Conservation (phyloP, 2,888 invertebrate species). For the Silvanus unidentatus region DNA sequence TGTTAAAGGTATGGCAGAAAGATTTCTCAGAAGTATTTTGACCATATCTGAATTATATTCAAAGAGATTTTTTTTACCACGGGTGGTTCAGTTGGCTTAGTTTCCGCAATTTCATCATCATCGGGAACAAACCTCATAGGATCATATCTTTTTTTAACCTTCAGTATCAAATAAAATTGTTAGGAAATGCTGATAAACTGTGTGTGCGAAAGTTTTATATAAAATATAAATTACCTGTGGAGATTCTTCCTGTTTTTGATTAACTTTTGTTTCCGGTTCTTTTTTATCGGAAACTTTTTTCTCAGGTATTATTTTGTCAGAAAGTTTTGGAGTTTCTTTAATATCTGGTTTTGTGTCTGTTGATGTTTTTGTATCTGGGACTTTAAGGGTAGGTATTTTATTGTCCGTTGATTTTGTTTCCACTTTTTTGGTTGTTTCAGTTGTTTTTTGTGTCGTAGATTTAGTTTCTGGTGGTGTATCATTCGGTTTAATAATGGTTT, state of each 20-base stretch:
- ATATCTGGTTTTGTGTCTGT: slow-evolving; percentile 7
- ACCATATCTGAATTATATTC: too few relatives aligned
- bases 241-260: slow-evolving; percentile 5
- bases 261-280: slow-evolving; percentile 30
- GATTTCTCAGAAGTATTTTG: too few relatives aligned
- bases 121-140: slow-evolving; percentile 17
- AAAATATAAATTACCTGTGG: not conserved
- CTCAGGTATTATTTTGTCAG: slow-evolving; percentile 21
- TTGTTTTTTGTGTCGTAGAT: slow-evolving; percentile 34
- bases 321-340: slow-evolving; percentile 17
- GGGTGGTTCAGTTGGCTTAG: slow-evolving; percentile 17
- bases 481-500: slow-evolving; percentile 12
- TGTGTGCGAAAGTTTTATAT: slow-evolving; percentile 8
- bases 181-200: slow-evolving; percentile 11
- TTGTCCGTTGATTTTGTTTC: slow-evolving; percentile 17
- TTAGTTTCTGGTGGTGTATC: slow-evolving; percentile 12
- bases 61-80: slow-evolving; percentile 11
- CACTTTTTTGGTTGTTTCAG: slow-evolving; percentile 24
- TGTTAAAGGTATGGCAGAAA: too few relatives aligned
- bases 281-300: slow-evolving; percentile 35
- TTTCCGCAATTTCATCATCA: slow-evolving; percentile 16
- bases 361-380: slow-evolving; percentile 10
- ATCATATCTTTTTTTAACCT: slow-evolving; percentile 11
- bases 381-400: slow-evolving; percentile 1
- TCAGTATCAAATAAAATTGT: slow-evolving; percentile 4